phyloP scores from a whole-genome alignment of 2,888 invertebrate genomes.

The Himalopsyche japonica region DNA sequence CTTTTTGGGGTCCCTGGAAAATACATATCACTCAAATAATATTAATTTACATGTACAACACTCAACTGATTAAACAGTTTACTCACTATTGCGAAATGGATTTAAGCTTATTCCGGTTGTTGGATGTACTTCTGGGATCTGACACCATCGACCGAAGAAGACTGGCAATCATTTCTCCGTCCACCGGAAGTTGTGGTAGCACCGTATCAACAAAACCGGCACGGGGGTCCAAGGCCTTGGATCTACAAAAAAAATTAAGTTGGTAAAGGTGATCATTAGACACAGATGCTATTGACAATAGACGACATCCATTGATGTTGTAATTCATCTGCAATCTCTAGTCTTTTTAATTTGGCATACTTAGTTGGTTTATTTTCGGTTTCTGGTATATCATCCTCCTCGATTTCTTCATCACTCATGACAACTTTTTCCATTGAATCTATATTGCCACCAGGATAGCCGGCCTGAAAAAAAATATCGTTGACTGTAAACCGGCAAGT shows the following conservation, averaged over 20 bases:
- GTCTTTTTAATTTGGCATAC: not conserved
- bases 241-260: conserved; percentile 3
- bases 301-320: not conserved
- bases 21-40: no score
- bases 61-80: no score
- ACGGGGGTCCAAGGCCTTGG: conserved; percentile 67
- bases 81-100: conserved; percentile 43
- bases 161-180: conserved; percentile 60
- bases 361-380: conserved; percentile 42
- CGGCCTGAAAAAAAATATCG: conserved; percentile 58
- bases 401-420: conserved; percentile 49
- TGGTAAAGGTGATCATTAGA: not conserved
- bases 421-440: conserved; percentile 65
- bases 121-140: conserved; percentile 56
- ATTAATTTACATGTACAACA: no score
- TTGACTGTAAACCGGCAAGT: not conserved
- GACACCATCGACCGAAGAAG: conserved; percentile 58
- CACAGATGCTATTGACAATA: not conserved
- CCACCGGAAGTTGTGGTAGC: conserved; percentile 70
- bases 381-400: conserved; percentile 42
- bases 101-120: conserved; percentile 61
- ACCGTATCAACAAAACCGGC: conserved; percentile 79
- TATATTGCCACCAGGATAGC: conserved; percentile 71
- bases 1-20: no score
- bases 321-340: not conserved